Base-by-base conservation (phyloP, 37 sponge, comb jelly and placozoan genomes). In the Aphrocallistes beatrix region DNA sequence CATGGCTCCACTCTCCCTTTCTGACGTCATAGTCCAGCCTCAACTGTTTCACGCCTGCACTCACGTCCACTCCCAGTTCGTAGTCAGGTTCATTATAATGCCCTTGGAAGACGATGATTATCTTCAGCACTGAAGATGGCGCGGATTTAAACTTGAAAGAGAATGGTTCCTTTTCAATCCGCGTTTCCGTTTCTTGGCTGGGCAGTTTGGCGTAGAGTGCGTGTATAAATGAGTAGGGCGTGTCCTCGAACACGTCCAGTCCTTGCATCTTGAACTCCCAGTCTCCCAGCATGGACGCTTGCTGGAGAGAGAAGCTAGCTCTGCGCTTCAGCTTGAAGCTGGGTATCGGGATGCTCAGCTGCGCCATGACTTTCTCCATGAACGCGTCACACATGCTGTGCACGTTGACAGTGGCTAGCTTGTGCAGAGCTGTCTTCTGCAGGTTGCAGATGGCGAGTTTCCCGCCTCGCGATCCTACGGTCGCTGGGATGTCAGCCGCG, bases 301-400 rank as follows among this genome's bases (percentile, higher is more conserved):
- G 75, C n/a, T 21, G 3, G 8, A 60, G 3, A 13, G 75, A 19
- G 28, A 60, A 28, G 1, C n/a, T 60, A 60, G 75, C 75, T 3
- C 75, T 19, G 10, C 75, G 10, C n/a, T 60, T 60, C 75, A 60
- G n/a, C n/a, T 60, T 60, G 21, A 60, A 60, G n/a, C 75, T 60
- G n/a, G 75, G 75, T 3, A 60, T 60, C 3, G 75, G 75, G n/a
- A 60, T 60, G 28, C n/a, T 60, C 1, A 60, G 75, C n/a, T 60
- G n/a, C n/a, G n/a, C n/a, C n/a, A n/a, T n/a, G n/a, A n/a, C n/a
- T n/a, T n/a, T 81, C 36, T 30, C 25, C 94, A 93, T 93, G 82
- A 91, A 88, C 21, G 85, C 91, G 75, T 93, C 94, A 81, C 91
- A 91, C 88, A 87, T 89, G 50, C 86, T 86, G 50, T 92, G 91